phyloP scores from a whole-genome alignment of 2,797 vertebrate species.

The Protonibea diacanthus region DNA sequence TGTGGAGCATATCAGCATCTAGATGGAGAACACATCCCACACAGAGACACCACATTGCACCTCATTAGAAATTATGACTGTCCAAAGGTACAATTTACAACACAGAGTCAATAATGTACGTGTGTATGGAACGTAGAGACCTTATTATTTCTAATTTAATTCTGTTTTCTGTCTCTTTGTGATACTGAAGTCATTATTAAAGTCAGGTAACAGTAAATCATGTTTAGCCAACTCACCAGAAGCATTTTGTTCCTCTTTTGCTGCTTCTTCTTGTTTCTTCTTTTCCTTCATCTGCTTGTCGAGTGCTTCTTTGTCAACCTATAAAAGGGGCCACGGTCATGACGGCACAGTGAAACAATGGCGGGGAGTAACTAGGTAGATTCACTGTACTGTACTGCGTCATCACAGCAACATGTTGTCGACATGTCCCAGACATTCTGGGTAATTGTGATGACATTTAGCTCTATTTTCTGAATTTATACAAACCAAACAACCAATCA shows the following conservation, averaged over 20 bases:
- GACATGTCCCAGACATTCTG: too few species aligned
- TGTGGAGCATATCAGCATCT: slow-evolving; percentile 71
- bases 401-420: too few species aligned
- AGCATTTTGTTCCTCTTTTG: slow-evolving; percentile 39
- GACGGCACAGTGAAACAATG: too few species aligned
- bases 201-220: neutral
- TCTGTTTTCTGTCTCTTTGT: neutral
- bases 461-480: neutral
- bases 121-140: too few species aligned
- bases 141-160: neutral
- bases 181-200: too few species aligned
- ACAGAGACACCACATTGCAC: neutral
- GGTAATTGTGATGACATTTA: too few species aligned
- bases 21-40: neutral
- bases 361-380: too few species aligned
- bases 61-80: neutral
- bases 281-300: slow-evolving; percentile 77
- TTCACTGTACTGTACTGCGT: neutral
- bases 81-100: too few species aligned
- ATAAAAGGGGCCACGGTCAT: neutral
- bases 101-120: neutral
- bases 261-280: slow-evolving; percentile 48
- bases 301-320: slow-evolving; percentile 80
- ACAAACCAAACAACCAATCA: neutral
- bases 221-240: slow-evolving; percentile 52